Percentiles rank a stretch among this genome's conserved stretches.
Evolutionary conservation across 2,113 vertebrate genomes (phyloP).

Genomic region (Apteryx owenii): DNA sequence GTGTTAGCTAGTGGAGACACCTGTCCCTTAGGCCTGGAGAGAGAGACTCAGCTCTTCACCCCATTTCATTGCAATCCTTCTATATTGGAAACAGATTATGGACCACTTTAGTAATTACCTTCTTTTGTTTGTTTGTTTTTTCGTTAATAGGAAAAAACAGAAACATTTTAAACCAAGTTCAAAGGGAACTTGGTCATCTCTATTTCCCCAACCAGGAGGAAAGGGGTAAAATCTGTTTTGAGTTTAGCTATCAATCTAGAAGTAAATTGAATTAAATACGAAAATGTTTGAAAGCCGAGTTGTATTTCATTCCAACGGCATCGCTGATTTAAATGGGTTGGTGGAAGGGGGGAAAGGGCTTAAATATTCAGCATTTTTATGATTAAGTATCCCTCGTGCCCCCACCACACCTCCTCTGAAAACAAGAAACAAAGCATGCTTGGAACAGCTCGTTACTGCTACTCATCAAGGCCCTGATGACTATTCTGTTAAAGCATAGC

Average conservation of each 20-base stretch:
- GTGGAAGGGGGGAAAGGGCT: neutral
- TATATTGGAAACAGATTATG: neutral
- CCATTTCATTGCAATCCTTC: neutral
- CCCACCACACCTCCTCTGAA: slow-evolving; percentile 37
- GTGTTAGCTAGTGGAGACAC: neutral
- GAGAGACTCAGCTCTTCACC: neutral
- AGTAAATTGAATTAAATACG: slow-evolving; percentile 70
- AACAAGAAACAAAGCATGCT: slow-evolving; percentile 17
- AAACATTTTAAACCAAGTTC: slow-evolving; percentile 50
- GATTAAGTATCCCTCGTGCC: slow-evolving; percentile 32
- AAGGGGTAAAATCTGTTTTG: slow-evolving; percentile 59
- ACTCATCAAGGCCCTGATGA: neutral
- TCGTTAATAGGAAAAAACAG: slow-evolving; percentile 21
- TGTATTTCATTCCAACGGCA: slow-evolving; percentile 59
- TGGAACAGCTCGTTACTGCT: neutral
- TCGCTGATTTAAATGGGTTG: slow-evolving; percentile 44
- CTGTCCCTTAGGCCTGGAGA: neutral
- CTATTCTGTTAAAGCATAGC: neutral
- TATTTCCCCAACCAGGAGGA: slow-evolving; percentile 20
- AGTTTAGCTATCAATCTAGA: slow-evolving; percentile 68
- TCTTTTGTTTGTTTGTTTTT: slow-evolving; percentile 50
- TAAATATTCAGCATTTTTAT: slow-evolving; percentile 61
- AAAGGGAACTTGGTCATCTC: slow-evolving; percentile 51
- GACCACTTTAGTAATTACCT: slow-evolving; percentile 15
- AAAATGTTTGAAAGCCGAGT: slow-evolving; percentile 71